Evolutionary conservation across 2,797 vertebrate genomes (phyloP), one percentile per base, ranked within the genome.

Genomic region (Manis crassicaudata): DNA sequence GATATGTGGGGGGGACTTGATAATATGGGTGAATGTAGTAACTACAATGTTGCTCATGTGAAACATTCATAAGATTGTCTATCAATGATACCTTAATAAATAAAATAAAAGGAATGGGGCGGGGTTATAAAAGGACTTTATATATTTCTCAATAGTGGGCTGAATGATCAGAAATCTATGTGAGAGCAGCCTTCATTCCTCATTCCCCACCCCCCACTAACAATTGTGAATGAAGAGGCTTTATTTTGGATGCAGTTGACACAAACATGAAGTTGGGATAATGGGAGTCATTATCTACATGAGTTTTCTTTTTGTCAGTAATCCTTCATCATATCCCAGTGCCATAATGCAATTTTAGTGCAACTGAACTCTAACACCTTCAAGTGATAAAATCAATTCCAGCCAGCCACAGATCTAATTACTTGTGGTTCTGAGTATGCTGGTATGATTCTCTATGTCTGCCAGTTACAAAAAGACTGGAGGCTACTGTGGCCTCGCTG

Each of bases 381-480:
- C 23, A 90, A 90, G 72, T 82, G 94, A 82, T 65, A 93, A 95
- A 92, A 88, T 35, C 37, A 72, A 27, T 60, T 58, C 25, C 52
- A 90, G 27, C 18, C 25, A 82, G 52, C 6, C 40, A 37, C 37
- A 79, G 27, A 82, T 52, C 18, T 43, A 85, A 56, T 62, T 81
- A 32, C 50, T 40, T 60, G 3, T 80, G 60, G 79, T 80, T 96
- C 54, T 86, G 54, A 72, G 58, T 46, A 63, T 43, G 32, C 5
- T 13, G 3, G 27, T 37, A 6, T 72, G 76, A 83, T 43, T 67
- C 17, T 50, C 5, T 14, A 9, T 72, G 54, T 8, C 20, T 86
- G 29, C 58, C 23, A 56, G 35, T 92, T 81, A 67, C 10, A 83
- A 60, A 91, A 80, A 63, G 18, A 9, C 23, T n/a, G 65, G 14